Evolutionary conservation across 2,113 vertebrate species (phyloP), one percentile per base, ranked within the genome.

Genomic region (Barnardius zonarius): DNA sequence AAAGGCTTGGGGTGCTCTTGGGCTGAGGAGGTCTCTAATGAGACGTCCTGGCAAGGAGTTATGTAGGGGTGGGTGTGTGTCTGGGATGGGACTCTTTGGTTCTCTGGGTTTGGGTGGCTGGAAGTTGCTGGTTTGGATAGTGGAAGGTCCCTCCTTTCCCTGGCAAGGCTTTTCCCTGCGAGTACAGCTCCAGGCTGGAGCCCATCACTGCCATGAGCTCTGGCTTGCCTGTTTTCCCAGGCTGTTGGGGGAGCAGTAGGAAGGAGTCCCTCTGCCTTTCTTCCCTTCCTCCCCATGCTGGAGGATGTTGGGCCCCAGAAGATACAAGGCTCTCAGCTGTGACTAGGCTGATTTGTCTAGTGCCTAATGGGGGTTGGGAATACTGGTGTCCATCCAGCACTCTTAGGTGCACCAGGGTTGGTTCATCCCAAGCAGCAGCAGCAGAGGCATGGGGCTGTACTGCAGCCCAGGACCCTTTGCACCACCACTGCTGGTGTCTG

Each of bases 331-430:
- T 5, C 15, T 46, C 4, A 1, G 49, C n/a, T 73, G 46, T 54
- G 35, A 39, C 72, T 64, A 27, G n/a, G 23, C 35, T 80, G 6
- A 44, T 62, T 59, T 66, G 17, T 37, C 37, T 69, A 37, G 41
- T 74, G n/a, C 33, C n/a, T 10, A 0, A 1, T 5, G 27, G 1
- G 8, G 5, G 8, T 3, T 33, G 27, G 33, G 25, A 75, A 13
- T n/a, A 6, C 48, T 23, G 41, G 5, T 64, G 27, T 19, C 62
- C 23, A 7, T 72, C 19, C 30, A 30, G 28, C 39, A 17, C 31
- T 35, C 51, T 0, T 0, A 17, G 41, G 24, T 63, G 20, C 13
- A 13, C 7, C 30, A 18, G 54, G 31, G 55, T 2, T 2, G 13
- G 17, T 63, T 66, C 30, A 41, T 30, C 22, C 49, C 35, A 17